Percentiles rank a stretch among this genome's conserved stretches.
Conservation (phyloP, 1,140 invertebrate species). For the Leptinotarsa lineolata region DNA sequence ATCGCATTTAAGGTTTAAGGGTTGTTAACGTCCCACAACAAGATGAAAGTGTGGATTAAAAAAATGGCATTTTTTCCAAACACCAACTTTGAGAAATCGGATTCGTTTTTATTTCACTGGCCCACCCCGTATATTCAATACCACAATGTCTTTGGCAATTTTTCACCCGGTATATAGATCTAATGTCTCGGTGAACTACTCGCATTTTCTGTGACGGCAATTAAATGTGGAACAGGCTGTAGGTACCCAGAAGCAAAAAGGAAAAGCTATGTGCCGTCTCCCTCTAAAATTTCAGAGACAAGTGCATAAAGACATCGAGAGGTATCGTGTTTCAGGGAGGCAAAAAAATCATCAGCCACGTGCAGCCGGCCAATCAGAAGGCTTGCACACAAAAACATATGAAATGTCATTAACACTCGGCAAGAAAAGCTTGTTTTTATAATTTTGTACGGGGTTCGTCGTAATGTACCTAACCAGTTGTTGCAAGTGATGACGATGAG, state of each 20-base stretch:
- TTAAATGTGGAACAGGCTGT: too few relatives aligned
- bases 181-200: too few relatives aligned
- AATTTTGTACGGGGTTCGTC: neutral
- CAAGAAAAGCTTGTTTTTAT: constrained; percentile 10
- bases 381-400: constrained; percentile 22
- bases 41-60: too few relatives aligned
- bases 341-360: constrained; percentile 34
- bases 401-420: constrained; percentile 36
- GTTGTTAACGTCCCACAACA: too few relatives aligned
- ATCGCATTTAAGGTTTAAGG: too few relatives aligned
- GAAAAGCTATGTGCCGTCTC: constrained; percentile 13
- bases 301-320: constrained; percentile 31
- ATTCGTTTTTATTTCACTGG: too few relatives aligned
- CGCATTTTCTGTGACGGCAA: too few relatives aligned
- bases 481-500: neutral
- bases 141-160: too few relatives aligned
- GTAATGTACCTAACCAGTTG: neutral
- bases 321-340: constrained; percentile 20
- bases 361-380: constrained; percentile 35
- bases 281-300: constrained; percentile 30
- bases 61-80: too few relatives aligned
- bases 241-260: neutral
- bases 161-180: too few relatives aligned
- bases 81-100: too few relatives aligned
- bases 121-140: too few relatives aligned